phyloP scores from a whole-genome alignment of 1,140 invertebrate species.

The Drosophila virilis region DNA sequence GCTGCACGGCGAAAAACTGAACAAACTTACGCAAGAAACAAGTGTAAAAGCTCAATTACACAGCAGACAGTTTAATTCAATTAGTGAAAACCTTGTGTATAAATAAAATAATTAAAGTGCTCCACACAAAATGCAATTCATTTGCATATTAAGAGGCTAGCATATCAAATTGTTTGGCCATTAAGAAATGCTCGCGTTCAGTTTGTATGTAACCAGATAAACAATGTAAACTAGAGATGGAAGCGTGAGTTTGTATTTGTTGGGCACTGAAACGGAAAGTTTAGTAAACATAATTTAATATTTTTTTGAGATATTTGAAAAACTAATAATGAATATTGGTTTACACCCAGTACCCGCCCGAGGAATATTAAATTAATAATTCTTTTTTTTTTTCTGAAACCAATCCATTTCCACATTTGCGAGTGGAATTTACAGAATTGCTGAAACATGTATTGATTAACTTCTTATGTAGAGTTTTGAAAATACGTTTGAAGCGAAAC shows the following conservation, averaged over 20 bases:
- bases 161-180: constrained; percentile 20
- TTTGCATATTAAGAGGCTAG: constrained; percentile 40
- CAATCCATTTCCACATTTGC: too few species aligned
- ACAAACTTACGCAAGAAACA: constrained; percentile 18
- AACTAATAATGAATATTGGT: too few species aligned
- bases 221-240: background rate
- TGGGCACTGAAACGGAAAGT: background rate
- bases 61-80: constrained; percentile 24
- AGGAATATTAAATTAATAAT: too few species aligned
- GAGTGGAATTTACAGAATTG: too few species aligned
- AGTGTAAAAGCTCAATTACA: constrained; percentile 31
- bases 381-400: too few species aligned
- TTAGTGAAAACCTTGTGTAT: background rate
- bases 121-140: constrained; percentile 20
- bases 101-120: constrained; percentile 26
- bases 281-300: too few species aligned
- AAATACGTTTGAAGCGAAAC: too few species aligned
- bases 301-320: too few species aligned
- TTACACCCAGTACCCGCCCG: too few species aligned
- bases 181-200: constrained; percentile 14
- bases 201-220: background rate
- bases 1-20: constrained; percentile 1
- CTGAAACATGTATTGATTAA: too few species aligned
- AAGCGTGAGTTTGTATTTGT: background rate
- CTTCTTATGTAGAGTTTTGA: too few species aligned